Evolutionary conservation across 2,888 invertebrate genomes (phyloP), one percentile per base, ranked within the genome.

Genomic region (Drosophila histrio): DNA sequence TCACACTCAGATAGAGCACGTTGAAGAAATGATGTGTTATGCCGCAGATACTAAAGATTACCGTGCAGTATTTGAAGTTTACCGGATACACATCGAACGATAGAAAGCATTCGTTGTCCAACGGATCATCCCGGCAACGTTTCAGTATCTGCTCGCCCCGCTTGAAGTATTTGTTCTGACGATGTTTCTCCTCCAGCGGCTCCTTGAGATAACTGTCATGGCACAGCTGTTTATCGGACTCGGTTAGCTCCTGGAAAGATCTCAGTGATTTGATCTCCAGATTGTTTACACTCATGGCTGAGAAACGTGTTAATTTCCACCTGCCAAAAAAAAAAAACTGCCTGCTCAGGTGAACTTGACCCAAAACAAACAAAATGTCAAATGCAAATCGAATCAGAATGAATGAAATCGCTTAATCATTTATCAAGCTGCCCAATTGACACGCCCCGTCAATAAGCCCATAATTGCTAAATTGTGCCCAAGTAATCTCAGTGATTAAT

Each of bases 391-490:
- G 15, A 50, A 49, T 9, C 26, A 6, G 17, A 34, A 36, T 43
- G 49, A 52, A 52, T 61, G 57, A 39, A 52, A 26, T 41, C 26
- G 58, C 38, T 54, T 47, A 69, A 82, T 73, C 75, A 86, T 80
- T 79, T 71, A 77, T 82, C 81, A 84, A 84, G 49, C 44, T 72
- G 66, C 11, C 59, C 78, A 74, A 65, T 68, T 67, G 79, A 79
- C 79, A 79, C 85, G 75, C 82, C 85, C 72, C 75, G 56, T 80
- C 77, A 77, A 85, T 84, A 62, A 65, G n/a, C n/a, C 50, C 74
- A 85, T 81, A 81, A 81, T 81, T 82, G 79, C 79, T 81, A 77
- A 80, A 74, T 74, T 71, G 75, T 71, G 66, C 47, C 72, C 72
- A 76, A 58, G 64, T 79, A 72, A 78, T 71, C 39, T 32, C 39